Conservation (phyloP, 1,140 invertebrate species). For the Drosophila micromelanica region DNA sequence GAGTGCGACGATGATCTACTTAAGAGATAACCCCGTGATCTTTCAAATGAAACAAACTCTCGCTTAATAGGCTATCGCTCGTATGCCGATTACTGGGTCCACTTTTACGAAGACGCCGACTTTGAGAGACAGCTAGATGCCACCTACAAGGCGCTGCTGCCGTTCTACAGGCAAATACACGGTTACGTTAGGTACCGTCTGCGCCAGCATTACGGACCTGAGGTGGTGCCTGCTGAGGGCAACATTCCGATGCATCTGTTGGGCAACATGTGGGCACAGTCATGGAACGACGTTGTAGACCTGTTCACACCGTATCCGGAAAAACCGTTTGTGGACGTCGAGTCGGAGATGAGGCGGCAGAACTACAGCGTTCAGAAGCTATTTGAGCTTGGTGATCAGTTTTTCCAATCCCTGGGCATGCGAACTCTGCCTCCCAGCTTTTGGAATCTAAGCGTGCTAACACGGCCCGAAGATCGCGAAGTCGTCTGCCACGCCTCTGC, state of each 20-base stretch:
- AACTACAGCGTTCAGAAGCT: constrained; percentile 83
- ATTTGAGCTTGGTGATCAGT: constrained; percentile 90
- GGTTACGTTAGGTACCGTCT: constrained; percentile 87
- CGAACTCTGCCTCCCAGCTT: constrained; percentile 91
- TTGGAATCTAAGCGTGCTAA: constrained; percentile 92
- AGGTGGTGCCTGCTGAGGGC: constrained; percentile 71
- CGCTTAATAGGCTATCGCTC: constrained; percentile 59
- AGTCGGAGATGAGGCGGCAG: constrained; percentile 83
- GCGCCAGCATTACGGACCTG: constrained; percentile 84
- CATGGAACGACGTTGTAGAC: constrained; percentile 90
- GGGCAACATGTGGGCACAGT: constrained; percentile 91
- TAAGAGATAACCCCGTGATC: constrained; percentile 29
- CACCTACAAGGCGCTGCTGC: constrained; percentile 85
- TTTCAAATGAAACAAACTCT: constrained; percentile 4
- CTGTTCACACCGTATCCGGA: constrained; percentile 88
- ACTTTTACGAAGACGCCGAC: constrained; percentile 86
- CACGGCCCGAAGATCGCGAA: constrained; percentile 87
- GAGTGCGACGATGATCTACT: constrained; percentile 79
- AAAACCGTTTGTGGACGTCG: constrained; percentile 87
- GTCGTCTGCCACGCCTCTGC: constrained; percentile 91
- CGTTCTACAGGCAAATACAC: constrained; percentile 88
- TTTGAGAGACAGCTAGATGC: constrained; percentile 85
- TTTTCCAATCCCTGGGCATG: constrained; percentile 94
- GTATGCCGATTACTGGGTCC: constrained; percentile 85
- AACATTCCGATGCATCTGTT: constrained; percentile 84